Evolutionary conservation across 1,140 invertebrate genomes (phyloP).

Genomic region (Thaumetopoea pityocampa): DNA sequence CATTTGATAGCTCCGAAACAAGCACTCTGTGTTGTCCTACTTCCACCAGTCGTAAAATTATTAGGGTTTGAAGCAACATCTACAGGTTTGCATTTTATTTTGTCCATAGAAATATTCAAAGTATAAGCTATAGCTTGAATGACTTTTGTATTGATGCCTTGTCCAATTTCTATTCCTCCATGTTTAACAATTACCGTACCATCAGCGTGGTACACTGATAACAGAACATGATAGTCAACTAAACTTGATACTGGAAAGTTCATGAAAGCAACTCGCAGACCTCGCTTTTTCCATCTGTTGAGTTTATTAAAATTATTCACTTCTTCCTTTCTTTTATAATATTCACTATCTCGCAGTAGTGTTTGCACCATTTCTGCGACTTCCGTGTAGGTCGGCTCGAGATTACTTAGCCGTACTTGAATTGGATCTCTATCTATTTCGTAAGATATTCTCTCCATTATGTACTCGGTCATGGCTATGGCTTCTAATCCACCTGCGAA

Average conservation of each 20-base stretch:
- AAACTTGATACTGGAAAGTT: constrained; percentile 18
- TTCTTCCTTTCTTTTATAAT: constrained; percentile 75
- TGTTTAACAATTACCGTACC: constrained; percentile 85
- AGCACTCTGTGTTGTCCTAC: constrained; percentile 59
- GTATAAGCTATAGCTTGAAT: constrained; percentile 84
- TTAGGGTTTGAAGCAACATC: constrained; percentile 79
- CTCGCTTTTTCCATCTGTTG: constrained; percentile 88
- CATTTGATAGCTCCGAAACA: constrained; percentile 79
- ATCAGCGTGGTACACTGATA: constrained; percentile 86
- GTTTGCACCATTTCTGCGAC: constrained; percentile 77
- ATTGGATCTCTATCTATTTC: constrained; percentile 81
- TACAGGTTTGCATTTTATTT: constrained; percentile 81
- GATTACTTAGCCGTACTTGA: constrained; percentile 80
- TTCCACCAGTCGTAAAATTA: constrained; percentile 79
- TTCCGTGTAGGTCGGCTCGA: constrained; percentile 66
- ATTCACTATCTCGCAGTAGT: constrained; percentile 78
- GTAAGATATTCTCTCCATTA: constrained; percentile 90
- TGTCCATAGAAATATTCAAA: constrained; percentile 81
- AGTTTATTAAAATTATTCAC: constrained; percentile 79
- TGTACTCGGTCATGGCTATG: constrained; percentile 83
- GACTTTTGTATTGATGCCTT: constrained; percentile 87
- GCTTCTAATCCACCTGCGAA: constrained; percentile 80
- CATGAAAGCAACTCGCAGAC: constrained; percentile 68
- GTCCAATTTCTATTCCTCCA: constrained; percentile 90
- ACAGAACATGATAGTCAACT: constrained; percentile 77